Evolutionary conservation across 2,797 vertebrate species (phyloP).

Genomic region (Chaetophractus vellerosus): DNA sequence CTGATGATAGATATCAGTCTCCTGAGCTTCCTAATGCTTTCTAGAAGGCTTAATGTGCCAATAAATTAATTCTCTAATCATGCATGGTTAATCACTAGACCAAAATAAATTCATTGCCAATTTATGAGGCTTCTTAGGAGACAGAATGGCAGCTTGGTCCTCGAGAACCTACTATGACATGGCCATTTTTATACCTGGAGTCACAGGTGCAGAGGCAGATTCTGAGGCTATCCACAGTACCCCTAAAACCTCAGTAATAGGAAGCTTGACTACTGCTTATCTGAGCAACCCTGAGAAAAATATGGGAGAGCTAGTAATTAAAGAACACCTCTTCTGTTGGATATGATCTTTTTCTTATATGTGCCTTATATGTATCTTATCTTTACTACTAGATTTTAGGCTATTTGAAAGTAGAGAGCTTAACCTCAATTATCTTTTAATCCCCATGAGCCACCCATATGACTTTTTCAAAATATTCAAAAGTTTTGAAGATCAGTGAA

Average conservation of each 20-base stretch:
- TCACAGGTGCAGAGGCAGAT: background rate
- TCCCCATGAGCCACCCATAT: slow-evolving; percentile 11
- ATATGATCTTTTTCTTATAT: slow-evolving; percentile 20
- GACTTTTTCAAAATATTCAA: slow-evolving; percentile 61
- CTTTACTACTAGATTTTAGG: slow-evolving; percentile 57
- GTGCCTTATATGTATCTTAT: slow-evolving; percentile 5
- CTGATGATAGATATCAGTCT: background rate
- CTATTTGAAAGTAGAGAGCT: slow-evolving; percentile 51
- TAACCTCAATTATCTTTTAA: slow-evolving; percentile 52
- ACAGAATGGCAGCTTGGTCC: background rate
- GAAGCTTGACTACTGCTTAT: background rate
- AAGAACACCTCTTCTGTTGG: background rate
- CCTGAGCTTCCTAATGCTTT: background rate
- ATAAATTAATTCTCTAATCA: slow-evolving; percentile 4
- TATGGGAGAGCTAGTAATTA: background rate
- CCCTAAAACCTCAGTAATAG: background rate
- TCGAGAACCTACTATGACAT: background rate
- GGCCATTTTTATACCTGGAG: slow-evolving; percentile 24
- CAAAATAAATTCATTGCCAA: slow-evolving; percentile 10
- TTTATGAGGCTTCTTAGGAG: background rate
- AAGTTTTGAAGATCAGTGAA: slow-evolving; percentile 37
- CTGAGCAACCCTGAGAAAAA: slow-evolving; percentile 27
- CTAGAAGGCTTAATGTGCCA: background rate
- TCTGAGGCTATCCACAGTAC: background rate
- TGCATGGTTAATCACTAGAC: background rate